Evolutionary conservation across 1,140 invertebrate species (phyloP), one percentile per base, ranked within the genome.

Genomic region (Drosophila saltans): DNA sequence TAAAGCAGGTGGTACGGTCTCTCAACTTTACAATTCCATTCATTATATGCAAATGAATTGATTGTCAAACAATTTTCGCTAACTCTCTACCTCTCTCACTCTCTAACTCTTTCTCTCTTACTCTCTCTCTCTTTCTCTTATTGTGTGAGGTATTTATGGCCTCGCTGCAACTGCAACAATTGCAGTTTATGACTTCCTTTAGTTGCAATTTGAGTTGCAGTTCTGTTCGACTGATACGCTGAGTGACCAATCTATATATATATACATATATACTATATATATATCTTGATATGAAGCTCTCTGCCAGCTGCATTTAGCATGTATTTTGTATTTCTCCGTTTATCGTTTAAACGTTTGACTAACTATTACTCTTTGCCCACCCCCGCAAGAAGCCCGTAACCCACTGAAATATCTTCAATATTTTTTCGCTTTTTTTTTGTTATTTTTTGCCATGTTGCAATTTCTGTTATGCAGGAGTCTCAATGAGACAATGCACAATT

Each of bases 171-270:
- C 33, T 69, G 76, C 76, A 75, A 79, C 76, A 75, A 79, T 69
- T 79, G 76, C 73, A 79, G 64, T 79, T 79, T 79, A 79, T 66
- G 76, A 79, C 76, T 79, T 79, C 76, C 76, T 79, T 74, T 52
- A 71, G 63, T 62, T 63, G 71, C 67, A 71, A 71, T 74, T 75
- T 71, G 36, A 24, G 26, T 41, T 33, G 52, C 65, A 43, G 7
- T 40, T 10, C 64, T 33, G 68, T 41, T 30, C 63, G 41, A 63
- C 72, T 75, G 67, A 75, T 75, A 75, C 72, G 67, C 72, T 78
- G 71, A 78, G 67, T 75, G 75, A 68, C 72, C 68, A 75, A 75
- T 75, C 40, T 48, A 24, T 24, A 9, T 48, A 10, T 52, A 9
- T 26, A 10, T 26, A 9, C 8, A 8, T 48, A 21, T 21, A 48